These are phyloP conservation scores for Schlechtendalia chinensis DNA, from an alignment of 1,140 invertebrate genomes.

Conservation along the genomic window DNA sequence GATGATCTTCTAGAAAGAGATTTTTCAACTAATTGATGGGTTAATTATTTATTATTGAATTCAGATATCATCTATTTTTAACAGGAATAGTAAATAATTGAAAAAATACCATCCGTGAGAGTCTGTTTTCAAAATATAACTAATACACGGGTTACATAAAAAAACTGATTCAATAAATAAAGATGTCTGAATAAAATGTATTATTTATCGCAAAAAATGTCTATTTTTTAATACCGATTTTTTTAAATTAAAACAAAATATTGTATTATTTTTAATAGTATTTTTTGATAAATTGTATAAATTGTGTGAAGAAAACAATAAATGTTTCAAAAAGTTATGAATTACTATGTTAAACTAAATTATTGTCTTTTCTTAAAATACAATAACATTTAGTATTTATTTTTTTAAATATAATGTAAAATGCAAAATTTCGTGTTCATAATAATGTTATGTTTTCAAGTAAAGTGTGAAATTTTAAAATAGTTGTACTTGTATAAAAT, in stretches of 20 bases:
- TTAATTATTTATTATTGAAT: slow-evolving; percentile 32
- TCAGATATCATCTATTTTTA: background rate
- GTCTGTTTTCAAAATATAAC: background rate
- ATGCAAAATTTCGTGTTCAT: no score
- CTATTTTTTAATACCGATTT: background rate
- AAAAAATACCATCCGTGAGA: background rate
- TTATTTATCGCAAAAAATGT: slow-evolving; percentile 9
- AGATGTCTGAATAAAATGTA: background rate
- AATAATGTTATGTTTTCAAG: no score
- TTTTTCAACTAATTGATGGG: slow-evolving; percentile 38
- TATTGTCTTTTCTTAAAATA: no score
- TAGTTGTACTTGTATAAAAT: no score
- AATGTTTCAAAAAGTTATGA: no score
- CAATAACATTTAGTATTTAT: no score
- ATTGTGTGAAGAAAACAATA: no score
- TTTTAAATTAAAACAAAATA: background rate
- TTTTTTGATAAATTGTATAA: no score
- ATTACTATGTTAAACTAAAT: no score
- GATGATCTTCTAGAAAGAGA: slow-evolving; percentile 25
- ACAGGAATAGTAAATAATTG: background rate
- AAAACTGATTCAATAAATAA: background rate
- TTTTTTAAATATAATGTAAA: no score
- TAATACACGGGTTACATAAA: background rate
- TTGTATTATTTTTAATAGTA: no score
- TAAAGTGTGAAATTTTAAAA: no score